Conservation (phyloP, 2,888 invertebrate species). For the Rotaria macrura region DNA sequence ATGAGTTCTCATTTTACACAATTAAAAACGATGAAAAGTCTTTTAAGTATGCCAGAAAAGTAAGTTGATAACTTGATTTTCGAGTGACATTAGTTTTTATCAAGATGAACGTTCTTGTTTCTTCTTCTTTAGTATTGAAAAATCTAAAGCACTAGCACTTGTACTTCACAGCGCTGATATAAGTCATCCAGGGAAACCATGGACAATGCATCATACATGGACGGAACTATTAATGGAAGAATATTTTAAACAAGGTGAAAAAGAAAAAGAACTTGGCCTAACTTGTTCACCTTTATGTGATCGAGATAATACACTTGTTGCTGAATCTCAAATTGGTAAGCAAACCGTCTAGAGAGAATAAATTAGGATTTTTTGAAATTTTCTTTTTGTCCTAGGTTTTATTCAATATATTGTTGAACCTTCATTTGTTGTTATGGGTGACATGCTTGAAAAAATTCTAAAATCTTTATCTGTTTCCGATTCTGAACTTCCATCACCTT, state of each 20-base stretch:
- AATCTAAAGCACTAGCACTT: constrained; percentile 77
- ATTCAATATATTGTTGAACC: constrained; percentile 94
- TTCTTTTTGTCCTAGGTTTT: constrained; percentile 61
- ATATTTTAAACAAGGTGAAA: constrained; percentile 83
- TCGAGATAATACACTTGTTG: constrained; percentile 78
- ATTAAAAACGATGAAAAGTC: constrained; percentile 80
- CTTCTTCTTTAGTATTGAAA: constrained; percentile 60
- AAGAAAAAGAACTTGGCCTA: constrained; percentile 73
- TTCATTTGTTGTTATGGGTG: constrained; percentile 80
- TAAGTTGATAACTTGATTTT: neutral
- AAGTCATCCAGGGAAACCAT: constrained; percentile 78
- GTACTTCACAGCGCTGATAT: constrained; percentile 90
- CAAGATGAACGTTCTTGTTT: neutral
- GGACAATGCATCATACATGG: constrained; percentile 65
- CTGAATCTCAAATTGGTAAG: constrained; percentile 78
- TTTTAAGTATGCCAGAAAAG: constrained; percentile 67
- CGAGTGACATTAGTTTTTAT: too few relatives aligned
- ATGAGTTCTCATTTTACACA: constrained; percentile 97
- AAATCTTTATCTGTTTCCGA: neutral
- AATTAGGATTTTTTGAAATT: neutral
- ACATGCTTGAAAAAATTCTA: constrained; percentile 71
- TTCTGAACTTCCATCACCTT: neutral
- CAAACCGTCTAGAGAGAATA: neutral
- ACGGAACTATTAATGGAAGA: constrained; percentile 77
- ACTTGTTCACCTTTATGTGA: constrained; percentile 88